These are phyloP conservation scores for Diuraphis noxia DNA, from an alignment of 1,140 invertebrate species.

Conservation along the genomic window DNA sequence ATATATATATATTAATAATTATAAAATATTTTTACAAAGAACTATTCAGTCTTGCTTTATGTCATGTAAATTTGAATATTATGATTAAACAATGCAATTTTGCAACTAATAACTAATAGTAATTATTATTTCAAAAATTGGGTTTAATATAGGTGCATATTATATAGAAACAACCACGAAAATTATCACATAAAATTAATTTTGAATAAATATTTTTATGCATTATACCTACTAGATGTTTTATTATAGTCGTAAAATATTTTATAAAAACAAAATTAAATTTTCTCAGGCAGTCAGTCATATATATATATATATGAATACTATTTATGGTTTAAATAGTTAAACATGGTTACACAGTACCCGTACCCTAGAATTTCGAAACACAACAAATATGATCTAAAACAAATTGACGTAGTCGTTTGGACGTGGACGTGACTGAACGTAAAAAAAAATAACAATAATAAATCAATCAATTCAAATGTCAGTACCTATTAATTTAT, in stretches of 20 bases:
- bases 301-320: not conserved
- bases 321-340: not conserved
- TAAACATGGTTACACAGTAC: not conserved
- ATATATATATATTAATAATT: not conserved
- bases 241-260: not conserved
- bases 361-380: not conserved
- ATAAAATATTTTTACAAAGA: not conserved
- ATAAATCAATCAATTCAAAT: too few species aligned
- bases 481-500: too few species aligned
- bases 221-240: not conserved
- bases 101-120: not conserved
- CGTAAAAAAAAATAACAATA: too few species aligned
- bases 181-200: not conserved
- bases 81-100: not conserved
- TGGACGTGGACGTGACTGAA: too few species aligned
- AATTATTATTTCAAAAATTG: not conserved
- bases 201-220: not conserved
- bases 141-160: not conserved
- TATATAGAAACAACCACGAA: not conserved
- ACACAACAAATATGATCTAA: not conserved
- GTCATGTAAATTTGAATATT: not conserved
- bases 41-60: not conserved
- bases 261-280: not conserved
- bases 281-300: not conserved
- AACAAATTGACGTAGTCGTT: too few species aligned